A percentile compares a stretch with the other conserved stretches of the same genome.
Conservation (phyloP, 2,888 invertebrate genomes). For the Agriopis marginaria region DNA sequence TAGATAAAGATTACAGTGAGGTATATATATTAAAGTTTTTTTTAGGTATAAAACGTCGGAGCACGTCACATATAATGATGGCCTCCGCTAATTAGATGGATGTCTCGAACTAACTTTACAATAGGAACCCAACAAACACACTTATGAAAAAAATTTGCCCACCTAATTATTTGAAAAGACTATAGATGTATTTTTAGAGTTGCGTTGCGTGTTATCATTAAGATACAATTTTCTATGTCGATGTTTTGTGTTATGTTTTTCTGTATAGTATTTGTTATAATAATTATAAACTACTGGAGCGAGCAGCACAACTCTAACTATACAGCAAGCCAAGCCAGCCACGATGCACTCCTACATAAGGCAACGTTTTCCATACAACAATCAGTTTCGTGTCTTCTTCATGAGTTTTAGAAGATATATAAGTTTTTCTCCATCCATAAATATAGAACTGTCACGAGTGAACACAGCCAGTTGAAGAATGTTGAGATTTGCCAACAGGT, state of each 20-base stretch:
- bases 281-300: constrained; percentile 38
- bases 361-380: no score
- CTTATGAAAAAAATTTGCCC: background rate
- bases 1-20: no score
- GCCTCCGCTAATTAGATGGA: constrained; percentile 26
- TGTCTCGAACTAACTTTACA: background rate
- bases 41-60: constrained; percentile 22
- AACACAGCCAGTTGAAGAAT: no score
- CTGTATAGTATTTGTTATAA: constrained; percentile 1
- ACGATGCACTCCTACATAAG: constrained; percentile 20
- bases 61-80: constrained; percentile 13
- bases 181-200: constrained; percentile 20
- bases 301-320: constrained; percentile 48
- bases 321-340: constrained; percentile 58
- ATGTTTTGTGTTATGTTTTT: constrained; percentile 8
- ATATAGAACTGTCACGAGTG: no score
- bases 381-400: no score
- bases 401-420: no score
- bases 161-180: background rate
- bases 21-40: background rate
- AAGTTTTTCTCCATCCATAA: no score
- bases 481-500: no score
- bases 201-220: constrained; percentile 37
- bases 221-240: background rate
- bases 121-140: background rate